phyloP scores from a whole-genome alignment of 2,113 vertebrate species.

The Apteryx mantelli region DNA sequence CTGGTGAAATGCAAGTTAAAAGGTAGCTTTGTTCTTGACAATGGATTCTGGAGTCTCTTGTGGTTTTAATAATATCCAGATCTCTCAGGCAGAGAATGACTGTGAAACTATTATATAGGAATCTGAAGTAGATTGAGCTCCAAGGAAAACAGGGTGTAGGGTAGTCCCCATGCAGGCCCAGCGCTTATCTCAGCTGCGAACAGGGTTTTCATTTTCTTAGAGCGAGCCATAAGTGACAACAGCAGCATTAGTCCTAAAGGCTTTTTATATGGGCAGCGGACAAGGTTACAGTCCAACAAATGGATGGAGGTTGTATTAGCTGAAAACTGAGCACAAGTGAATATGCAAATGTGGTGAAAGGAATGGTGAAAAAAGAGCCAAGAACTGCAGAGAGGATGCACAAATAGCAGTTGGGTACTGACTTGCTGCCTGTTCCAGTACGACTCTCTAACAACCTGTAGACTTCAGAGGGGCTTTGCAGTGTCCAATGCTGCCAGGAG shows the following conservation, averaged over 20 bases:
- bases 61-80: not conserved
- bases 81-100: not conserved
- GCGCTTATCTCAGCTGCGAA: no score
- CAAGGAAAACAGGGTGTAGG: not conserved
- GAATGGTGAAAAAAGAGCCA: not conserved
- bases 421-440: not conserved
- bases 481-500: not conserved
- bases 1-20: not conserved
- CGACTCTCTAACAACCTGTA: not conserved
- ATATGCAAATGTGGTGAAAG: fast-evolving
- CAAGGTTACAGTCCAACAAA: not conserved
- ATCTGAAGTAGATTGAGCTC: not conserved
- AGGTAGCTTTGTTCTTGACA: not conserved
- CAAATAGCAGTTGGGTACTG: not conserved
- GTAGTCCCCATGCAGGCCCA: no score
- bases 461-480: not conserved
- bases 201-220: no score
- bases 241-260: not conserved
- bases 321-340: not conserved
- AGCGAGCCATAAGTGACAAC: not conserved
- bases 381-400: not conserved
- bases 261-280: fast-evolving
- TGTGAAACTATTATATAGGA: not conserved
- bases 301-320: not conserved
- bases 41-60: not conserved